Base-by-base conservation (phyloP, 2,888 invertebrate genomes). In the Clanis bilineata region DNA sequence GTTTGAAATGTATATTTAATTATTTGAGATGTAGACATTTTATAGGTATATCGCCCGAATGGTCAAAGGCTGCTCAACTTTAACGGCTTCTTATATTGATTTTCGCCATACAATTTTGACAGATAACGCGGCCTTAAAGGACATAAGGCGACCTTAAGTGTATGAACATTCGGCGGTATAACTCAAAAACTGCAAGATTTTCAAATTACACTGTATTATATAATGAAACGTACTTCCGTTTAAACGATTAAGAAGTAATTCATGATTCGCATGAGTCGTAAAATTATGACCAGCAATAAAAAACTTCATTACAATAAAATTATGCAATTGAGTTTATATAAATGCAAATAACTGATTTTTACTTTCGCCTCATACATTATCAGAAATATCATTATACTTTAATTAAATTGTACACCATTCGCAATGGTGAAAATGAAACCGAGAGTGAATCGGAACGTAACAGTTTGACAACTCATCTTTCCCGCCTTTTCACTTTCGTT, bases 401-500 rank as follows among this genome's bases (percentile, higher is more conserved):
- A 25, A 25, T 39, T 59, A 18, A 32, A 32, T 51, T 21, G 51
- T 32, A 32, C 18, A 51, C 10, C 51, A 51, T 51, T 51, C 51
- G 51, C 32, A 28, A 51, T 47, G 55, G 12, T 39, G 18, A 32
- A 44, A 72, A 64, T 55, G 71, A 79, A 79, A 79, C 60, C 68
- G 74, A 80, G 72, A 79, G 79, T 80, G 71, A 68, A 76, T 66
- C 70, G 73, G 74, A 77, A 76, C 77, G 76, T 68, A 69, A 68
- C 67, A 66, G 61, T 76, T 77, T 74, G 76, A 77, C 81, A 74
- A 74, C 71, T 70, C 72, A 72, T 77, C 73, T 77, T 76, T 77
- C 75, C 76, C 78, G 78, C 79, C 73, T 73, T 79, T 77, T 80
- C 80, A 80, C 85, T 84, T 82, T 84, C 82, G 58, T 79, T 76